Evolutionary conservation across 2,797 vertebrate species (phyloP), one percentile per base, ranked within the genome.

Genomic region (Channallabes apus): DNA sequence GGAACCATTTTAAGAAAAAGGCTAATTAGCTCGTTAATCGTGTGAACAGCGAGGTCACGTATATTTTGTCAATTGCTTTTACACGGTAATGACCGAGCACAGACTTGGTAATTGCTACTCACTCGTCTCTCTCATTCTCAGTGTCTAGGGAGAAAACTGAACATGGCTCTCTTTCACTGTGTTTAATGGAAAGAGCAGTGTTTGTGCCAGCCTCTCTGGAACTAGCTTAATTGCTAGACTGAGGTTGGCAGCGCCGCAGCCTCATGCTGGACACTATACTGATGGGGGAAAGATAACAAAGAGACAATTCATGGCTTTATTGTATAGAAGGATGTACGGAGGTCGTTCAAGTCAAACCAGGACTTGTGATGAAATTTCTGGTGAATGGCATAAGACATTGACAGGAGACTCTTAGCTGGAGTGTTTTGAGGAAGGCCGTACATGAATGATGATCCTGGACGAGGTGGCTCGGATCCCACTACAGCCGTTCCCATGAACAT

Each of bases 141-240:
- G 22, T 58, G 24, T 82, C 71, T 27, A 51, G 78, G 82, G 64
- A 75, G 78, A 62, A 80, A 80, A 11, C 38, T 38, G 32, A 62
- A 72, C 65, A 80, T 72, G 77, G 38, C 76, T n/a, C 56, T 51
- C 56, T 62, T 80, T 80, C n/a, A 59, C n/a, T 9, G 18, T 18
- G 65, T 69, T 71, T 71, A 62, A 84, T 59, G 56, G 54, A 72
- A 84, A 59, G 83, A 58, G 62, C 20, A 5, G 20, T 76, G 72
- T 84, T 77, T 35, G 72, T 68, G 32, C 62, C 83, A 78, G 62
- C 46, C 17, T 67, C 41, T 18, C 54, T 78, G 76, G 32, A 84
- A n/a, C 73, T 59, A 11, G 32, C 83, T 38, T 84, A 84, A 84
- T 84, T 84, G 73, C 62, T 22, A n/a, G 73, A 84, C 77, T 4